Percentiles rank a stretch among this genome's conserved stretches.
Evolutionary conservation across 2,113 vertebrate species (phyloP).

Genomic region (pig (Sus scrofa)): T2T-Sscrofa CM000817.6:105328501-105329000

Average conservation of each 20-base stretch:
- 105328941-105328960: neutral
- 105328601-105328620: neutral
- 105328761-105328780: neutral
- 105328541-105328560: neutral
- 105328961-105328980: neutral
- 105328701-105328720: no score
- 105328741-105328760: neutral
- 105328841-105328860: neutral
- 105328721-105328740: neutral
- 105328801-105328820: neutral
- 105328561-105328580: neutral
- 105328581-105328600: neutral
- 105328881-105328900: neutral
- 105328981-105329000: neutral
- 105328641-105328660: neutral
- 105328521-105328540: no score
- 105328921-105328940: neutral
- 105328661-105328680: neutral
- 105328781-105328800: neutral
- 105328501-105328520: no score
- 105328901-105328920: neutral
- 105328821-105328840: neutral
- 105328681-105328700: neutral
- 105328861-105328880: neutral
- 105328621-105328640: neutral